Base-by-base conservation (phyloP, 1,140 invertebrate genomes). In the Dendrolimus punctatus region DNA sequence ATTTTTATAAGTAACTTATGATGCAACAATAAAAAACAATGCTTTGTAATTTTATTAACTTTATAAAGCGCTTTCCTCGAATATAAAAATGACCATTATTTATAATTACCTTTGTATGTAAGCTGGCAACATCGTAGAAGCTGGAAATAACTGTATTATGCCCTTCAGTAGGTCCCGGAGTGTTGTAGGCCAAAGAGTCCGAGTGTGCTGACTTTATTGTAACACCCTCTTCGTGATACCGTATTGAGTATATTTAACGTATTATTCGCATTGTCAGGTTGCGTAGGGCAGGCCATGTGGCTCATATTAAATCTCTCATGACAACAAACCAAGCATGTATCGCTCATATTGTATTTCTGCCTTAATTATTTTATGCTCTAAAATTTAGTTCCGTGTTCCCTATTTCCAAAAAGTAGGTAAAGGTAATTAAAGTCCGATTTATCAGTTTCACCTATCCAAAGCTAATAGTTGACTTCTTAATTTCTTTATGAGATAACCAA, bases 71-170 rank as follows among this genome's bases (percentile, higher is more conserved):
- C 48, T 53, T 23, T 40, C 37, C 48, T 51, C 51, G 53, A 55
- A 56, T 8, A n/a, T 7, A 57, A 55, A 46, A 45, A 8, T 23
- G 41, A 53, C 37, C 23, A 23, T 23, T 23, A 1, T 47, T 43
- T 46, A 71, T 72, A 80, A 64, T 84, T 83, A 85, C 78, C 80
- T 85, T 70, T 51, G 38, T 37, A 41, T 51, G 40, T 55, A 55
- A 49, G 48, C n/a, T 38, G 51, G 46, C 37, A 42, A 10, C 40
- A 58, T 39, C 46, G 70, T 57, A 57, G 61, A 53, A 55, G 71
- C 77, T 80, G 76, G 76, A 83, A 81, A 80, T 73, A 79, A 85
- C 76, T 85, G 81, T 83, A 85, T 79, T 80, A 81, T 83, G 80
- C 81, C 81, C 81, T 62, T 80, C 76, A 76, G 80, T 80, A 23